A percentile compares a stretch with the other conserved stretches of the same genome.
Evolutionary conservation across 2,888 invertebrate genomes (phyloP).

Genomic region (Erebia aethiops): DNA sequence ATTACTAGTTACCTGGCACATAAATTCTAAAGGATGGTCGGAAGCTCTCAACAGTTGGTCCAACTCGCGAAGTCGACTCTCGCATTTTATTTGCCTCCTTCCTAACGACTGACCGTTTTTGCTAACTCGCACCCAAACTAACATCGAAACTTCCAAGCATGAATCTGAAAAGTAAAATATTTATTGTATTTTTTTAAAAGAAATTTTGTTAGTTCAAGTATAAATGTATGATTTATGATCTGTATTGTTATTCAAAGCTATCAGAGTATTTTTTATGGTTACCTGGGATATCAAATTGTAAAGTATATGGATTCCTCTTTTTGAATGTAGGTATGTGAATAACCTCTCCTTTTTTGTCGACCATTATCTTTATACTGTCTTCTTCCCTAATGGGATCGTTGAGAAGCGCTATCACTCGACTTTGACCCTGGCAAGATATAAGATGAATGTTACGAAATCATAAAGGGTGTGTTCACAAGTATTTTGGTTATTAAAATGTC

Average conservation of each 20-base stretch:
- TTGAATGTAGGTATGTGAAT: slow-evolving; percentile 89
- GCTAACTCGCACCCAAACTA: slow-evolving; percentile 91
- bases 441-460: slow-evolving; percentile 29
- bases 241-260: not conserved
- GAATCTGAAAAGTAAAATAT: slow-evolving; percentile 76
- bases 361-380: slow-evolving; percentile 89
- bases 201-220: too few species aligned
- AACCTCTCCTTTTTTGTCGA: slow-evolving; percentile 91
- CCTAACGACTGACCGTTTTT: slow-evolving; percentile 92
- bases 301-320: slow-evolving; percentile 91
- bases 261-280: slow-evolving; percentile 10
- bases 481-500: not conserved
- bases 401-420: slow-evolving; percentile 90
- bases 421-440: slow-evolving; percentile 86
- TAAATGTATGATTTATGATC: not conserved
- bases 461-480: not conserved
- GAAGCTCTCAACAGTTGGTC: slow-evolving; percentile 90
- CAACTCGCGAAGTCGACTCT: slow-evolving; percentile 91
- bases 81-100: slow-evolving; percentile 93
- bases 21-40: slow-evolving; percentile 92
- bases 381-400: slow-evolving; percentile 90
- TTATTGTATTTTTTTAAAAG: too few species aligned
- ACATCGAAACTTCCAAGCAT: slow-evolving; percentile 91
- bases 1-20: slow-evolving; percentile 90
- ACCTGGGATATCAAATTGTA: slow-evolving; percentile 92